Percentiles rank a stretch among this genome's conserved stretches.
These are phyloP conservation scores for Callinectes sapidus DNA, from an alignment of 2,888 invertebrate genomes.

Conservation along the genomic window DNA sequence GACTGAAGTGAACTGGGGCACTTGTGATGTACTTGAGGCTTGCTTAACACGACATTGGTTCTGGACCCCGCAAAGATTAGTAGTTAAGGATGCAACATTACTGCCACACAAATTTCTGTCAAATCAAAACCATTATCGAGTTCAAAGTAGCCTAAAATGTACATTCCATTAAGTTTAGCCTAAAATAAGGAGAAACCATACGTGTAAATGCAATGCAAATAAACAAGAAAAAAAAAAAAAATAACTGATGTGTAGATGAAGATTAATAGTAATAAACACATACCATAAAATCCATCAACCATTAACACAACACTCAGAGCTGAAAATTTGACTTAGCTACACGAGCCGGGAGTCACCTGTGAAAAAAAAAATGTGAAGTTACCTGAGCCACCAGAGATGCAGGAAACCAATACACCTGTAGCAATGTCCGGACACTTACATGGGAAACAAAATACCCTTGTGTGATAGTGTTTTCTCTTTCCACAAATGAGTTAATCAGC, in stretches of 20 bases:
- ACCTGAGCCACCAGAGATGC: not conserved
- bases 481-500: not conserved
- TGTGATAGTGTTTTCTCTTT: constrained; percentile 10
- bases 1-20: not conserved
- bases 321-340: not conserved
- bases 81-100: not conserved
- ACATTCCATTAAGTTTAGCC: not conserved
- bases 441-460: not conserved
- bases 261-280: constrained; percentile 2
- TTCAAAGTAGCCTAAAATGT: not conserved
- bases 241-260: not conserved
- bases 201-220: not conserved
- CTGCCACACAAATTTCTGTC: not conserved
- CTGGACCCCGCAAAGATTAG: not conserved
- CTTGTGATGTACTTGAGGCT: not conserved
- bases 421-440: not conserved
- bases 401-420: not conserved
- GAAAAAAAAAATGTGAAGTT: not conserved
- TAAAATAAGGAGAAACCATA: not conserved
- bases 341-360: not conserved
- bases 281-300: constrained; percentile 27
- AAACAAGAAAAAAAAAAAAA: not conserved
- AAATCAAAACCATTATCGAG: not conserved
- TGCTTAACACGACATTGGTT: not conserved
- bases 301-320: constrained; percentile 26